These are phyloP conservation scores for Nemapogon koenigi DNA, from an alignment of 2,888 invertebrate species.

Conservation along the genomic window DNA sequence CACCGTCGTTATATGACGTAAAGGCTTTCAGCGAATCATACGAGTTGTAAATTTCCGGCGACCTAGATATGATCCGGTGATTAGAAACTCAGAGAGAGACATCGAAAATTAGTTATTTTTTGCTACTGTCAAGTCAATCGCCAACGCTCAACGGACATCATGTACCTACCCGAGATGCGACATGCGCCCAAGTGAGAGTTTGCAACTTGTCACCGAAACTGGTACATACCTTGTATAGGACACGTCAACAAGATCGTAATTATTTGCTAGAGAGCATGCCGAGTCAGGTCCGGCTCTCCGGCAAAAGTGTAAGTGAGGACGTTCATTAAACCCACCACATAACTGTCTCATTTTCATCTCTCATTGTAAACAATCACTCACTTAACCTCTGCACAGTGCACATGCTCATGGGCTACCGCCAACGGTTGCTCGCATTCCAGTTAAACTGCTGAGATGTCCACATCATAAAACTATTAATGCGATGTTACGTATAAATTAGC, in stretches of 20 bases:
- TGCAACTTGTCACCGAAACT: constrained; percentile 57
- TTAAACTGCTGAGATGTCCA: no score
- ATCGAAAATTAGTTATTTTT: constrained; percentile 54
- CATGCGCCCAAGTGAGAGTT: constrained; percentile 62
- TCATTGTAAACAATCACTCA: no score
- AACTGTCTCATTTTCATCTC: background rate
- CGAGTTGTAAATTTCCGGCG: constrained; percentile 56
- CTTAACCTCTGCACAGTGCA: no score
- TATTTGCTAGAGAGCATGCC: constrained; percentile 29
- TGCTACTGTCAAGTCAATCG: constrained; percentile 49
- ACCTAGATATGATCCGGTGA: constrained; percentile 52
- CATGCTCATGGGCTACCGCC: no score
- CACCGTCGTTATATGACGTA: constrained; percentile 48
- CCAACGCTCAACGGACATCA: constrained; percentile 23
- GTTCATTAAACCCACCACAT: constrained; percentile 33
- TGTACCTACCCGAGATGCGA: constrained; percentile 35
- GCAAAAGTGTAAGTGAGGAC: constrained; percentile 46
- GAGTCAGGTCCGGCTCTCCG: constrained; percentile 41
- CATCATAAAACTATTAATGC: no score
- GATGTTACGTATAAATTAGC: no score
- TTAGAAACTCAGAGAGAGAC: constrained; percentile 53
- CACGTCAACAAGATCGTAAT: constrained; percentile 6
- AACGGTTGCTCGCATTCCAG: no score
- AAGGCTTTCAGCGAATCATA: constrained; percentile 51
- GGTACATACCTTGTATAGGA: constrained; percentile 30